Base-by-base conservation (phyloP, 2,113 vertebrate species). In the Colossoma macropomum region DNA sequence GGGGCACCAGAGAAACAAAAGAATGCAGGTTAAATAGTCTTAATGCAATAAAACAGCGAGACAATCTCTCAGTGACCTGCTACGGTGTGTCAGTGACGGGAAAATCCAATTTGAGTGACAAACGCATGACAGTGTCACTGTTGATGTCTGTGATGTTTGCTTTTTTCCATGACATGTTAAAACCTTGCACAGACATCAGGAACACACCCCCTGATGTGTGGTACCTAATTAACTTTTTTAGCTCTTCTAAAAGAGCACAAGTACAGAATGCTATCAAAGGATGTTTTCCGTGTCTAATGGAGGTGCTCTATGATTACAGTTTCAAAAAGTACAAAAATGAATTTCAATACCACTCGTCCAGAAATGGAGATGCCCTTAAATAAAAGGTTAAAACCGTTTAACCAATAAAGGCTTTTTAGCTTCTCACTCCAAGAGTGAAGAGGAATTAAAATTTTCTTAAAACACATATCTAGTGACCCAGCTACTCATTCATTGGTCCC, bases 1-100 rank as follows among this genome's bases (percentile, higher is more conserved):
- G 38, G 70, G 79, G 75, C 69, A n/a, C 30, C 41, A 89, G 3
- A 15, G 84, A 90, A 73, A 69, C 1, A 59, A 34, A 4, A 70
- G 45, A 0, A n/a, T n/a, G 30, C 23, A 66, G n/a, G 23, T 56
- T 38, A 52, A 19, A 38, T 7, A 50, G 48, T 25, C 9, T 59
- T 75, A 63, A 19, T 23, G 8, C 30, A 19, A n/a, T 75, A 48
- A 62, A 41, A 25, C 23, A 38, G 41, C n/a, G n/a, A 70, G 52
- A 30, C 19, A 76, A 73, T 62, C 41, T 75, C 30, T 34, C 12
- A 56, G 63, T 79, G 68, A 73, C 48, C 48, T 75, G 54, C 4
- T 68, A 59, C 5, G 32, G 21, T 4, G 56, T 65, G 7, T n/a
- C 34, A 72, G 25, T 11, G 28, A n/a, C 41, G 13, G 45, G 0